A percentile compares a stretch with the other conserved stretches of the same genome.
phyloP scores from a whole-genome alignment of 2,888 invertebrate species.

The Caenorhabditis sulstoni region DNA sequence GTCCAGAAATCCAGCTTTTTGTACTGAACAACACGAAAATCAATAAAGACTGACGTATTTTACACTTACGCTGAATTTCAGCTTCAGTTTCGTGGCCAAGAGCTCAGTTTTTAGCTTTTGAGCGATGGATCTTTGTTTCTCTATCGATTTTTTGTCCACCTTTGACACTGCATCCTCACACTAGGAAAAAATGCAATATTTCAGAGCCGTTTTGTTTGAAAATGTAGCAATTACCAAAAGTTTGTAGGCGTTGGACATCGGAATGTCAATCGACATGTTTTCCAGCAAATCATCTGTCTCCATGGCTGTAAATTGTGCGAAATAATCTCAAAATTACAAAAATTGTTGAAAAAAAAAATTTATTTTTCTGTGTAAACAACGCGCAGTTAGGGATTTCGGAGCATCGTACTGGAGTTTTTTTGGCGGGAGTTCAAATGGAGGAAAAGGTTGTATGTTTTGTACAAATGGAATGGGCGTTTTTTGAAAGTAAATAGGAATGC shows the following conservation, averaged over 20 bases:
- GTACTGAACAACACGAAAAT: slow-evolving; percentile 32
- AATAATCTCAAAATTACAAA: not conserved
- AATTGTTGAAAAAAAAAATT: slow-evolving; percentile 5
- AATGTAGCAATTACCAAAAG: slow-evolving; percentile 23
- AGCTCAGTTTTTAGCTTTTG: slow-evolving; percentile 28
- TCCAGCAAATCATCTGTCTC: slow-evolving; percentile 19
- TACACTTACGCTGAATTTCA: slow-evolving; percentile 17
- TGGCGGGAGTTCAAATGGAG: slow-evolving; percentile 9
- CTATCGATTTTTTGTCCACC: slow-evolving; percentile 21
- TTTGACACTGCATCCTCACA: slow-evolving; percentile 40
- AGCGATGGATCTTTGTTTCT: slow-evolving; percentile 13
- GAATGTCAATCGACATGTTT: slow-evolving; percentile 5
- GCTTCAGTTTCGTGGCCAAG: slow-evolving; percentile 25
- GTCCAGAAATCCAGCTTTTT: slow-evolving; percentile 58
- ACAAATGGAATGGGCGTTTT: too few species aligned
- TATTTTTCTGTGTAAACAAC: slow-evolving; percentile 20
- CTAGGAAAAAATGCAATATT: slow-evolving; percentile 19
- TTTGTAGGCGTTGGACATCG: slow-evolving; percentile 50
- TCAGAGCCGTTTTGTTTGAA: not conserved
- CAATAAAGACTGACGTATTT: not conserved
- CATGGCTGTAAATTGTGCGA: slow-evolving; percentile 22
- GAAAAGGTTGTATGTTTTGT: too few species aligned
- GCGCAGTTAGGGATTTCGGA: slow-evolving; percentile 24
- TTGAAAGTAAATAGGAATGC: too few species aligned
- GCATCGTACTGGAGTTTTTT: slow-evolving; percentile 13